A percentile compares a stretch with the other conserved stretches of the same genome.
Conservation (phyloP, 2,113 vertebrate genomes). For the Marmota flaviventris region DNA sequence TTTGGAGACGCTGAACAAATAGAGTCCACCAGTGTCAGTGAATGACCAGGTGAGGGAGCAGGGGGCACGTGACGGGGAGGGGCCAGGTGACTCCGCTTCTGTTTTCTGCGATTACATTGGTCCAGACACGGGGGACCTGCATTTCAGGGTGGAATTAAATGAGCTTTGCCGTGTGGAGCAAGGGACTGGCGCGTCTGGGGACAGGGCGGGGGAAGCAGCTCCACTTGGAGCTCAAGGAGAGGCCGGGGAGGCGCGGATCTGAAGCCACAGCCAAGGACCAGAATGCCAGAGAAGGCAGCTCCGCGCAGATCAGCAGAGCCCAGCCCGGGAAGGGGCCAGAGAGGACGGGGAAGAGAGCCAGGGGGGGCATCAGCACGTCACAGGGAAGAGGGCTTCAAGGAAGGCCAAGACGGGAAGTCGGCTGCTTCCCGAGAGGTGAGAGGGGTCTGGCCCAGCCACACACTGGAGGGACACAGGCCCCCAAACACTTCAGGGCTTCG, state of each 20-base stretch:
- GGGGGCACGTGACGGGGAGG: rapidly evolving
- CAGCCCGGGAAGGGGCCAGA: neutral
- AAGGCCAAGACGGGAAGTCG: neutral
- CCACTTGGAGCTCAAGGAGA: neutral
- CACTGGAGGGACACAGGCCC: neutral
- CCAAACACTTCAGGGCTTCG: rapidly evolving
- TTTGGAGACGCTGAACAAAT: neutral
- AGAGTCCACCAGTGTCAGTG: neutral
- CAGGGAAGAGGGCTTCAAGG: rapidly evolving
- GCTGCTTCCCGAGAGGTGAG: neutral
- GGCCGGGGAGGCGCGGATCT: neutral
- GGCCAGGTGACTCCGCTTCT: neutral
- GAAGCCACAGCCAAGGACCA: neutral
- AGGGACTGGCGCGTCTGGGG: neutral
- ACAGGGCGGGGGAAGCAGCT: neutral
- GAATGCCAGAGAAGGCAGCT: too few relatives aligned
- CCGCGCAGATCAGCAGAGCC: neutral
- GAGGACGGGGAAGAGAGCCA: neutral
- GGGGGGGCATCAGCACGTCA: neutral
- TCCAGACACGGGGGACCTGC: neutral
- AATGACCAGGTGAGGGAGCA: neutral
- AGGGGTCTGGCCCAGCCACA: neutral
- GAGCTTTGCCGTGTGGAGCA: rapidly evolving
- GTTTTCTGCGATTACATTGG: neutral
- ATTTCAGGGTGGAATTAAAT: neutral